Evolutionary conservation across 2,113 vertebrate species (phyloP).

Genomic region (Piaya cayana): DNA sequence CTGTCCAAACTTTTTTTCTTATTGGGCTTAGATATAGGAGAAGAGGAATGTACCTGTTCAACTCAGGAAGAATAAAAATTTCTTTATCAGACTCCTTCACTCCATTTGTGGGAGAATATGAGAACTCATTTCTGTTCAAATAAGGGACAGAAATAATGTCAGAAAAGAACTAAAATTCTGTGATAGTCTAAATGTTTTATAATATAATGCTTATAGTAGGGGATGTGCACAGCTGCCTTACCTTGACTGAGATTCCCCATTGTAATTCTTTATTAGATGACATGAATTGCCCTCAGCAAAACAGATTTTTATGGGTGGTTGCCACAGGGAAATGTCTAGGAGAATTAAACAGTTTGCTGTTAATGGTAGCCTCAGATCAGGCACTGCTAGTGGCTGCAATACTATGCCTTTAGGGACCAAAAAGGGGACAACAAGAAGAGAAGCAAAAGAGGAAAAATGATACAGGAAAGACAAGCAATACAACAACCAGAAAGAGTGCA

Average conservation of each 20-base stretch:
- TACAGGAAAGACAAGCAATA: not conserved
- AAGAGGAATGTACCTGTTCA: accelerated
- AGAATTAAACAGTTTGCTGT: conserved; percentile 31
- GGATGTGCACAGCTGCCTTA: not conserved
- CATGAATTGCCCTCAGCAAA: conserved; percentile 33
- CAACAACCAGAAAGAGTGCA: not conserved
- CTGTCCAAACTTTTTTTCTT: not conserved
- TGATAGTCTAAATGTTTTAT: not conserved
- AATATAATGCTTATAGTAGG: not conserved
- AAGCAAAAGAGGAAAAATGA: conserved; percentile 6
- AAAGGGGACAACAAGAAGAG: not conserved
- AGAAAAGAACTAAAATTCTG: not conserved
- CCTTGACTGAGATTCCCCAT: conserved; percentile 19
- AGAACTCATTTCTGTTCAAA: not conserved
- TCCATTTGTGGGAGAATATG: not conserved
- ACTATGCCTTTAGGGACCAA: not conserved
- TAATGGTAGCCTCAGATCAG: not conserved
- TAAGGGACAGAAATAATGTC: not conserved
- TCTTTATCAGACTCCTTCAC: not conserved
- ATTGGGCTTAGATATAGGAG: not conserved
- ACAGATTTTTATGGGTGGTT: conserved; percentile 29
- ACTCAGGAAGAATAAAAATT: not conserved
- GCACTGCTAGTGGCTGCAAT: not conserved
- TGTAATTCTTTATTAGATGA: not conserved
- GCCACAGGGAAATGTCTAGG: conserved; percentile 39